Percentiles rank a stretch among this genome's conserved stretches.
phyloP scores from a whole-genome alignment of 2,888 invertebrate genomes.

The Tipula vernalis region DNA sequence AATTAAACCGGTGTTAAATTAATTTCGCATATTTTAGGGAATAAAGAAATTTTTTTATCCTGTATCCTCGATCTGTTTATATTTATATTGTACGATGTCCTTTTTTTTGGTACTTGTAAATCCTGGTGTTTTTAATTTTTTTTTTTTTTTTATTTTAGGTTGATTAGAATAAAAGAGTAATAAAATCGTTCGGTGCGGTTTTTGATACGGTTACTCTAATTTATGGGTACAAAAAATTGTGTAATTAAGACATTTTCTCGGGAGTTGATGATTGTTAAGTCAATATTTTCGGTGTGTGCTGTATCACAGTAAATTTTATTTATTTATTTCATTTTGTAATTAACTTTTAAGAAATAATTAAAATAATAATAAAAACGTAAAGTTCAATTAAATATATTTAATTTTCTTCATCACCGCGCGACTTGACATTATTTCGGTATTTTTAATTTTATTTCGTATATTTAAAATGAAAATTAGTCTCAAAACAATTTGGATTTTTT shows the following conservation, averaged over 20 bases:
- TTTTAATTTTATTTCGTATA: background rate
- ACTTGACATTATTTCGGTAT: background rate
- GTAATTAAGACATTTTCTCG: background rate
- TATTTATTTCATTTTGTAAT: background rate
- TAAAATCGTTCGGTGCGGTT: background rate
- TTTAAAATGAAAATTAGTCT: background rate
- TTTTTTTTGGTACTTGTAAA: background rate
- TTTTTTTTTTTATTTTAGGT: background rate
- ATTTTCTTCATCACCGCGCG: background rate
- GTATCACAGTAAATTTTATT: background rate
- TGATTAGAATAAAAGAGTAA: background rate
- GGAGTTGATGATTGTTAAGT: background rate
- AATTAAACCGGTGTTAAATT: constrained; percentile 4
- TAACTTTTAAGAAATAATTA: constrained; percentile 4
- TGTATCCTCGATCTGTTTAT: background rate
- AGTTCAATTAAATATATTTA: constrained; percentile 4
- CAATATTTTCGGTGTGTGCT: background rate
- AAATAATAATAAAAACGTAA: background rate
- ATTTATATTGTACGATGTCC: background rate
- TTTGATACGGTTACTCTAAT: background rate
- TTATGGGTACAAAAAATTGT: background rate
- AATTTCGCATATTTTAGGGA: background rate
- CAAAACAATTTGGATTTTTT: background rate
- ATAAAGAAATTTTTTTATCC: background rate
- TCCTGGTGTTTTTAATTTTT: background rate